Base-by-base conservation (phyloP, 2,888 invertebrate species). In the Spodoptera littoralis region DNA sequence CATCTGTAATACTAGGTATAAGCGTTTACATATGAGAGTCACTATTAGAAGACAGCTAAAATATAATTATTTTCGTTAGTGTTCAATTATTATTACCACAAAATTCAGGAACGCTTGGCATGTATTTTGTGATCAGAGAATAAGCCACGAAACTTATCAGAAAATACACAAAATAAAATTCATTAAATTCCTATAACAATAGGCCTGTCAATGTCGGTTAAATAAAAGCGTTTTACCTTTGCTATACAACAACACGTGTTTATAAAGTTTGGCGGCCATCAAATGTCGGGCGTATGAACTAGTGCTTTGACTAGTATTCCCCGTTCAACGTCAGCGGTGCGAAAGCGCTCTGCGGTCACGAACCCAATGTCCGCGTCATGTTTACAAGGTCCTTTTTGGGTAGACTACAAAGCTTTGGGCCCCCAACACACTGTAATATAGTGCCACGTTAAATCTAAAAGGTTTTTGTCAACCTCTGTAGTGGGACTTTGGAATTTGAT, bases 331-430 rank as follows among this genome's bases (percentile, higher is more conserved):
- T 46, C 58, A 62, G 24, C 24, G 56, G 63, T 24, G 69, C 69
- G 73, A 44, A 42, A 56, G 49, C 44, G 30, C 45, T 56, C 53
- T 71, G 71, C 42, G 71, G 71, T 71, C 44, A 46, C 54, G 11
- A 46, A 22, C 13, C 13, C 46, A n/a, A 12, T 36, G 45, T 22
- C 44, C 45, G 45, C 65, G 44, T 46, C 52, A 41, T 63, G 70
- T 73, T 73, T 53, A 63, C 58, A 44, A 46, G 18, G 45, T 46
- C 55, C 55, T 73, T 62, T 73, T 63, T 56, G 49, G 13, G 13
- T 46, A 59, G 36, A 65, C 18, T 46, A 58, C 42, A 56, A 46
- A 73, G 54, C 45, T 55, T 43, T 48, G 48, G 27, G 48, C 51
- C 50, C 22, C 27, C 43, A 36, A 42, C 49, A 60, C 22, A 60